Base-by-base conservation (phyloP, 2,797 vertebrate genomes). In the Pygocentrus nattereri region DNA sequence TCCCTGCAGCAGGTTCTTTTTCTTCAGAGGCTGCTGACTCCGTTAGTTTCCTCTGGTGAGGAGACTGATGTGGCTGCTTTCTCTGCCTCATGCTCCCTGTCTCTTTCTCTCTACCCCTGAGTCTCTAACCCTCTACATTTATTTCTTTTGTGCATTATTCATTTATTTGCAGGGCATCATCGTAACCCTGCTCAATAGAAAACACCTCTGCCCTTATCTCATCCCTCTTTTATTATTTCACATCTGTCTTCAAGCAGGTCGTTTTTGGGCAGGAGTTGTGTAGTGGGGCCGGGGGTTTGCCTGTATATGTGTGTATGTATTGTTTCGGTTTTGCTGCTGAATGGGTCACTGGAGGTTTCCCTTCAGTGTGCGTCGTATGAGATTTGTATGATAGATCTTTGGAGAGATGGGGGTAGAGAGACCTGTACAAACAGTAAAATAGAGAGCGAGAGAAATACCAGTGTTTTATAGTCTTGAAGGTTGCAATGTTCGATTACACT, bases 161-260 rank as follows among this genome's bases (percentile, higher is more conserved):
- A 19, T n/a, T n/a, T 58, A 3, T 84, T 82, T 76, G 47, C 38
- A 70, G 80, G 85, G 61, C 69, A 67, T 80, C 62, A 65, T 74
- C 76, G 80, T 84, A 74, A 79, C 76, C 61, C 67, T 86, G 71
- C 67, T 86, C 76, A 81, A 62, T 27, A 41, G 18, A 56, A 70
- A 78, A 78, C 62, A 52, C 30, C 74, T 56, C 10, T 69, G 58
- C 80, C 77, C 16, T 77, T 70, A 76, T 58, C 72, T n/a, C 61
- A 11, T 56, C 61, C 69, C 19, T 41, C 47, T 68, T 74, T 77
- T 81, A 82, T 80, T 82, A 30, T 65, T 77, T 80, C 25, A 64
- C 76, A 74, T 50, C 72, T 30, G 5, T 79, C 38, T 41, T 27
- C 11, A 47, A 41, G 30, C 54, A 76, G 76, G 52, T 27, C 25